Percentiles rank a stretch among this genome's conserved stretches.
Evolutionary conservation across 1,140 invertebrate species (phyloP).

Genomic region (Lordiphosa clarofinis): DNA sequence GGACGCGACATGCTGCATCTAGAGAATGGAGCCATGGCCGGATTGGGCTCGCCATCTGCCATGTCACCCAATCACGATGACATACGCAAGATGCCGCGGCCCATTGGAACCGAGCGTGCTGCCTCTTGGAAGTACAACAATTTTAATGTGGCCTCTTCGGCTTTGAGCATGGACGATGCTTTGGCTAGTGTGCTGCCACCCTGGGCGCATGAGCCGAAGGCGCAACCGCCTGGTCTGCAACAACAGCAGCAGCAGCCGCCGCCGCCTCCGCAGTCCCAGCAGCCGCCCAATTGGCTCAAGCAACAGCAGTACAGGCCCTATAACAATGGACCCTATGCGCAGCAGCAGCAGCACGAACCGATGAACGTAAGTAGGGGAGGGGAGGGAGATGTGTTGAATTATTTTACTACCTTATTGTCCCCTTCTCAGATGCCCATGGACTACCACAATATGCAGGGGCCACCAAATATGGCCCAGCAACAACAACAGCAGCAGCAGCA

Average conservation of each 20-base stretch:
- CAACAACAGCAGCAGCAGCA: constrained; percentile 39
- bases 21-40: constrained; percentile 68
- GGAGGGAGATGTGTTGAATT: neutral
- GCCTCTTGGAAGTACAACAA: constrained; percentile 83
- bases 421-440: constrained; percentile 68
- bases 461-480: constrained; percentile 51
- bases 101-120: constrained; percentile 88
- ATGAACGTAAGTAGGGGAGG: constrained; percentile 62
- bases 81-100: constrained; percentile 86
- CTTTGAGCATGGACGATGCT: constrained; percentile 47
- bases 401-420: neutral
- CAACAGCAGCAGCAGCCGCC: constrained; percentile 39
- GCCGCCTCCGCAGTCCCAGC: constrained; percentile 43
- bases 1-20: constrained; percentile 68
- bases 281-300: constrained; percentile 63
- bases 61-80: constrained; percentile 84
- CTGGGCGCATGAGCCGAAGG: constrained; percentile 56
- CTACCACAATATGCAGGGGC: constrained; percentile 69
- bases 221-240: constrained; percentile 52
- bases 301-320: constrained; percentile 64
- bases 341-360: constrained; percentile 68
- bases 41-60: constrained; percentile 81
- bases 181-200: constrained; percentile 36
- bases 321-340: constrained; percentile 65
- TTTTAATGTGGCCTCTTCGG: constrained; percentile 49